Conservation (phyloP, 2,113 vertebrate genomes). For the Actenoides hombroni region DNA sequence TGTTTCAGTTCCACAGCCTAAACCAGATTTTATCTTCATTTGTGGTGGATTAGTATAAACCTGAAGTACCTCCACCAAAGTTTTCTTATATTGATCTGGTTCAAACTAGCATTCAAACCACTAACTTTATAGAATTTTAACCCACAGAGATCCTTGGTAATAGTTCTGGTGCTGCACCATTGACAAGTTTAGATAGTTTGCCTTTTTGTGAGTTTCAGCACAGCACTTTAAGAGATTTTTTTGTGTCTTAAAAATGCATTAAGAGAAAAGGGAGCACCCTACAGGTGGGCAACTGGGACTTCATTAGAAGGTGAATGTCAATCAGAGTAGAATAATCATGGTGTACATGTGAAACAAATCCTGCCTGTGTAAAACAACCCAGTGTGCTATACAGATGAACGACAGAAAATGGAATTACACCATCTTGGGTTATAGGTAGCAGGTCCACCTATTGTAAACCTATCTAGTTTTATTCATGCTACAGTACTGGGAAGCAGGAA, state of each 20-base stretch:
- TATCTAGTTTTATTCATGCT: background rate
- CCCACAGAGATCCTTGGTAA: background rate
- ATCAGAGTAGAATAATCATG: conserved; percentile 51
- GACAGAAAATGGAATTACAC: conserved; percentile 59
- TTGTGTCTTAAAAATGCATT: conserved; percentile 20
- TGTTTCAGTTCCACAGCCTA: background rate
- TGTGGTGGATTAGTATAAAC: background rate
- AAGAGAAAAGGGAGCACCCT: conserved; percentile 17
- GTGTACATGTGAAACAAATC: conserved; percentile 65
- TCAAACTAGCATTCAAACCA: background rate
- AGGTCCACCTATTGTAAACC: conserved; percentile 9
- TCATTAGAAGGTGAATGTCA: conserved; percentile 66
- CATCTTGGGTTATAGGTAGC: conserved; percentile 45
- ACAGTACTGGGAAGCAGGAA: background rate
- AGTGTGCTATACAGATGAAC: conserved; percentile 63
- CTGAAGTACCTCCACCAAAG: background rate
- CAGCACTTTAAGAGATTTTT: background rate
- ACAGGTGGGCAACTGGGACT: conserved; percentile 38
- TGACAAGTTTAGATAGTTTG: background rate
- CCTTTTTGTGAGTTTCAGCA: background rate
- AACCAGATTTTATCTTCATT: background rate
- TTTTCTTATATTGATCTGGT: background rate
- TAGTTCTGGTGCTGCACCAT: background rate
- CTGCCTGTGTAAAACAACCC: conserved; percentile 55
- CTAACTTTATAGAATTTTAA: background rate